Percentiles rank a stretch among this genome's conserved stretches.
These are phyloP conservation scores for Cephus pygmeus DNA, from an alignment of 2,888 invertebrate genomes.

Conservation along the genomic window DNA sequence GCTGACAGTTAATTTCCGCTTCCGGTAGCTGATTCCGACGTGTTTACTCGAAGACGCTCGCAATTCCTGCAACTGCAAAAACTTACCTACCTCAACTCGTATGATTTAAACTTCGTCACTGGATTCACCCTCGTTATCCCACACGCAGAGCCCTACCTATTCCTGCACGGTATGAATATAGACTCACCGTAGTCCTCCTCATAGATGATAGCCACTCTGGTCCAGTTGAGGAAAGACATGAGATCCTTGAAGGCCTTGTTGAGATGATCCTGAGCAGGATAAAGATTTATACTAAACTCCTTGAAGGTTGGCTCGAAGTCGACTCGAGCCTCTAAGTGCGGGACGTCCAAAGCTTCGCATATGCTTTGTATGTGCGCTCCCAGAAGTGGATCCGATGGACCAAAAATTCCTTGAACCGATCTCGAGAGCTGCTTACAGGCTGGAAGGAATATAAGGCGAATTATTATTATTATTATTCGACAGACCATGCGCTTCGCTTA, in stretches of 20 bases:
- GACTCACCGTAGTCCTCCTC: slow-evolving; percentile 89
- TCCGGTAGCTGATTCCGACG: slow-evolving; percentile 39
- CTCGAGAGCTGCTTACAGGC: slow-evolving; percentile 85
- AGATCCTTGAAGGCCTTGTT: slow-evolving; percentile 88
- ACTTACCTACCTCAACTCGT: too few species aligned
- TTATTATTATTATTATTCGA: background rate
- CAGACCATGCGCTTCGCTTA: too few species aligned
- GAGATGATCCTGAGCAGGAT: slow-evolving; percentile 85
- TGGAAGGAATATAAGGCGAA: slow-evolving; percentile 64
- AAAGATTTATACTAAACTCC: slow-evolving; percentile 88
- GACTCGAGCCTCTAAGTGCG: slow-evolving; percentile 84
- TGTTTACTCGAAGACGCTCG: slow-evolving; percentile 32
- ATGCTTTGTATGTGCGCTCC: slow-evolving; percentile 89
- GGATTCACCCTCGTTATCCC: too few species aligned
- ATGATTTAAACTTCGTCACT: too few species aligned
- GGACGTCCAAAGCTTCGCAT: slow-evolving; percentile 89
- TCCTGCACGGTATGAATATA: background rate
- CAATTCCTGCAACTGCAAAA: too few species aligned
- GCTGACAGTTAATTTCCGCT: slow-evolving; percentile 38
- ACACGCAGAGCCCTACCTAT: too few species aligned
- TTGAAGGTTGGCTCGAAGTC: slow-evolving; percentile 74
- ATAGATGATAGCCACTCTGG: slow-evolving; percentile 91
- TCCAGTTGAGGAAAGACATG: slow-evolving; percentile 91
- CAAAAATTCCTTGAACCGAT: slow-evolving; percentile 89
- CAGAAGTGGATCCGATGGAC: slow-evolving; percentile 85